Evolutionary conservation across 2,113 vertebrate species (phyloP).

Genomic region (Macquaria ambigua): DNA sequence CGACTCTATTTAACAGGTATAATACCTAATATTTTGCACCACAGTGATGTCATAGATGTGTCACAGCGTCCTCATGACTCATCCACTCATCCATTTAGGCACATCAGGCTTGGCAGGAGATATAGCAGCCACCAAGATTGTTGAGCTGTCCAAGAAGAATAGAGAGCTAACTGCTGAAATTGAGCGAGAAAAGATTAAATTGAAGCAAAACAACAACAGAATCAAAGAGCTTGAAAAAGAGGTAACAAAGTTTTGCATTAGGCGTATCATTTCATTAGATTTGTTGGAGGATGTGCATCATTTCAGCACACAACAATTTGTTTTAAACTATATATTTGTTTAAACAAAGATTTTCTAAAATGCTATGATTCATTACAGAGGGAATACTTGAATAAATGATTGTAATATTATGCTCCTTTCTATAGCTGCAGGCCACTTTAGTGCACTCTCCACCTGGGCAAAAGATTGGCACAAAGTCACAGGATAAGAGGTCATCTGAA

Average conservation of each 20-base stretch:
- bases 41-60: background rate
- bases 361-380: background rate
- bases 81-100: conserved; percentile 75
- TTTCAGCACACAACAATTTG: background rate
- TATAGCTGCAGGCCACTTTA: conserved; percentile 83
- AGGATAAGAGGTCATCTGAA: conserved; percentile 63
- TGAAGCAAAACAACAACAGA: conserved; percentile 86
- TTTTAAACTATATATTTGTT: background rate
- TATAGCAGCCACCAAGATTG: conserved; percentile 91
- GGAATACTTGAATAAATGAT: background rate
- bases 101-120: conserved; percentile 87
- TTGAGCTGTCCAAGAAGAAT: conserved; percentile 94
- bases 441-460: conserved; percentile 66
- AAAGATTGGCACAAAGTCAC: conserved; percentile 64
- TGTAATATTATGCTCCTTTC: background rate
- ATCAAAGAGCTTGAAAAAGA: conserved; percentile 91
- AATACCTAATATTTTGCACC: background rate
- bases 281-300: background rate
- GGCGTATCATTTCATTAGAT: background rate
- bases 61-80: conserved; percentile 1
- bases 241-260: conserved; percentile 77
- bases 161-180: conserved; percentile 87
- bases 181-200: conserved; percentile 87
- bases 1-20: conserved; percentile 88
- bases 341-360: background rate